Evolutionary conservation across 1,140 invertebrate genomes (phyloP).

Genomic region (Planococcus citri): DNA sequence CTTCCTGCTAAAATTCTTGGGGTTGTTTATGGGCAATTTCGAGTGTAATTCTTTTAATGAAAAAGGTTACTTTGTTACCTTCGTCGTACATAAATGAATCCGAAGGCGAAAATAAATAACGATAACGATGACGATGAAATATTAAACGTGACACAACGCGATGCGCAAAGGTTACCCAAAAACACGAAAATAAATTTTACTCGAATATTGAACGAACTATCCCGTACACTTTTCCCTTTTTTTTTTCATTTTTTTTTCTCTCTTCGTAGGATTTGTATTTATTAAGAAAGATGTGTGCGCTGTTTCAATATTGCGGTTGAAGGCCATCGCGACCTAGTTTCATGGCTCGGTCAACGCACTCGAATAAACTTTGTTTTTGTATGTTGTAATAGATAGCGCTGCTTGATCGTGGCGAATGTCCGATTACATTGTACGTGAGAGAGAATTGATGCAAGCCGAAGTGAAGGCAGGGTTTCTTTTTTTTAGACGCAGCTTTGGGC

Average conservation of each 20-base stretch:
- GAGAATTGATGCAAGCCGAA: background rate
- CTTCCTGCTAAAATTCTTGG: too few relatives aligned
- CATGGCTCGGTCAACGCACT: background rate
- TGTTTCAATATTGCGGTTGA: conserved; percentile 2
- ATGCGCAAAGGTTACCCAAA: too few relatives aligned
- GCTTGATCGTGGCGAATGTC: background rate
- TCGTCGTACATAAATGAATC: background rate
- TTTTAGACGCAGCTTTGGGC: background rate
- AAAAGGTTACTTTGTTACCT: background rate
- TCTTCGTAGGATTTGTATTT: too few relatives aligned
- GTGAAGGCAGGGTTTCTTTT: background rate
- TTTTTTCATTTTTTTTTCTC: conserved; percentile 9
- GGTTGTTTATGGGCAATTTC: too few relatives aligned
- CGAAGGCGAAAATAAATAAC: background rate
- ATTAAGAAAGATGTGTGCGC: conserved; percentile 11
- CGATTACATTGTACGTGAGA: background rate
- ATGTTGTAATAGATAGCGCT: conserved; percentile 9
- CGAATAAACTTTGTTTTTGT: background rate
- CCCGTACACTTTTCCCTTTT: background rate
- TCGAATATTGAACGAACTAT: too few relatives aligned
- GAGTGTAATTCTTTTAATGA: background rate
- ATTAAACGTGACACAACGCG: background rate
- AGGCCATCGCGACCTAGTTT: conserved; percentile 10
- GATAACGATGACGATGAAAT: background rate
- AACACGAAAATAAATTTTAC: too few relatives aligned